Base-by-base conservation (phyloP, 2,113 vertebrate genomes). In the Pontoporia blainvillei region DNA sequence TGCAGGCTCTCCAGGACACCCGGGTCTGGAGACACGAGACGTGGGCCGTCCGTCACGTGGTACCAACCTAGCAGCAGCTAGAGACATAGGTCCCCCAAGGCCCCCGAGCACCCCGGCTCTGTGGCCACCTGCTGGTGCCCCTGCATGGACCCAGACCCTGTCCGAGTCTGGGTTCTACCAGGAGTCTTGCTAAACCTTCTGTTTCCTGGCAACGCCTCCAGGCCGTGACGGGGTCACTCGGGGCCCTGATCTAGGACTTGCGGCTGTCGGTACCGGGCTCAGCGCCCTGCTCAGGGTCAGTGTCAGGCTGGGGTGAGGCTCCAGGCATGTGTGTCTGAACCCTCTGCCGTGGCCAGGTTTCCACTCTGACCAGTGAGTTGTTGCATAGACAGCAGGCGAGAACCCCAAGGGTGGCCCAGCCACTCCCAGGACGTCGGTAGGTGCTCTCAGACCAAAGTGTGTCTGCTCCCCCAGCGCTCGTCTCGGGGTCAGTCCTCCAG, bases 21-120 rank as follows among this genome's bases (percentile, higher is more conserved):
- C 8, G 31, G 72, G 72, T 39, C 46, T 21, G 57, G 44, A 3
- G 52, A 67, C 36, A 7, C 59, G 1, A 61, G 82, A 6, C 20
- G 0, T 2, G 5, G 62, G 62, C 41, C 12, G 3, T 46, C 31
- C 5, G 12, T 39, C 44, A 4, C 4, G 0, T 9, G 25, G 8
- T 21, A 0, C 34, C 8, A 36, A 54, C 21, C 10, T 17, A 34
- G 27, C 25, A 1, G 20, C 0, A 6, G 5, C 61, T 27, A 21
- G 78, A 82, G 62, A 44, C 2, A 31, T 21, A 21, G 10, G 12
- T n/a, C 39, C 41, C 73, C 5, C 0, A 25, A 4, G 78, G 29
- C n/a, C 2, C 17, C n/a, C 1, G 8, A 20, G 57, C 18, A 9
- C 6, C 27, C 52, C 3, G 12, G 9, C 9, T 34, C 67, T 12